Percentiles rank a stretch among this genome's conserved stretches.
phyloP scores from a whole-genome alignment of 2,888 invertebrate species.

The Mythimna albipuncta region DNA sequence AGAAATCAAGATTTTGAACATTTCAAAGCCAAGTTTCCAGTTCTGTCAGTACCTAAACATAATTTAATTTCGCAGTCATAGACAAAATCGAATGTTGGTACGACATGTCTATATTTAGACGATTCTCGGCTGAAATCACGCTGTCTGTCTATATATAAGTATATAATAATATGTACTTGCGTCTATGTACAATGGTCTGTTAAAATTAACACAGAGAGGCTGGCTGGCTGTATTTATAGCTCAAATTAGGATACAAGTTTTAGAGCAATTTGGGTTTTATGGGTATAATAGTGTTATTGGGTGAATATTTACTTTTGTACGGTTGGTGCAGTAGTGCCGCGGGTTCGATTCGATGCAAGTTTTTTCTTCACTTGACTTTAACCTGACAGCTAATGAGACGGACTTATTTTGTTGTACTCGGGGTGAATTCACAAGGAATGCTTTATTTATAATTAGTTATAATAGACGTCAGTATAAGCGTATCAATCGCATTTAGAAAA shows the following conservation, averaged over 20 bases:
- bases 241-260: neutral
- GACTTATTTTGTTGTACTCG: no score
- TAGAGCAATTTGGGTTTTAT: neutral
- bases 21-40: neutral
- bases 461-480: no score
- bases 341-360: no score
- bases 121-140: neutral
- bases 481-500: no score
- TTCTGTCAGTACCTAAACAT: neutral
- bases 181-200: conserved; percentile 1
- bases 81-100: neutral
- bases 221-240: neutral
- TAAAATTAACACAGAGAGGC: conserved; percentile 12
- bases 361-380: no score
- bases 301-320: no score
- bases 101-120: conserved; percentile 21
- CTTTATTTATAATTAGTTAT: no score
- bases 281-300: no score
- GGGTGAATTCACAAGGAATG: no score
- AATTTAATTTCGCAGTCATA: conserved; percentile 15
- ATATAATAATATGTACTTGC: neutral
- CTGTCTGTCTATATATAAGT: neutral
- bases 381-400: no score
- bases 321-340: no score
- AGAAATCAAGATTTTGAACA: no score